Conservation (phyloP, 2,797 vertebrate genomes). For the Capromys pilorides region DNA sequence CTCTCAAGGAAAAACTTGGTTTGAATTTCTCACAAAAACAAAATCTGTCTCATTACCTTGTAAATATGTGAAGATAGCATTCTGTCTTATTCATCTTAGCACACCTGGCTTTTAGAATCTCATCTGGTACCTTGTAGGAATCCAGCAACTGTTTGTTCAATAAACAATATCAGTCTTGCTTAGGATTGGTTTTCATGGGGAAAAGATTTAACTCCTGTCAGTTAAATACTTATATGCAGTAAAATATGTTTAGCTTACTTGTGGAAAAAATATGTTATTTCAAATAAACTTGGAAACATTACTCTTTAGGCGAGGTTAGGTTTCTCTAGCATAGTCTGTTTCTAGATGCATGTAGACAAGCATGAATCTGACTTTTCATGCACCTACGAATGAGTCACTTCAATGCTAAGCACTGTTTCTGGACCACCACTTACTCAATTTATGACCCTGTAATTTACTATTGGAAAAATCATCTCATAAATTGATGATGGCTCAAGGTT, state of each 20-base stretch:
- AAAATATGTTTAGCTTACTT: constrained; percentile 16
- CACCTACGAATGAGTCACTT: constrained; percentile 42
- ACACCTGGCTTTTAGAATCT: not conserved
- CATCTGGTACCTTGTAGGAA: not conserved
- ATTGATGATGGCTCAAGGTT: constrained; percentile 64
- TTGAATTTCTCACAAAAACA: constrained; percentile 17
- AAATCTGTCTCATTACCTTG: not conserved
- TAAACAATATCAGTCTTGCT: constrained; percentile 43
- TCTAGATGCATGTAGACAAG: not conserved
- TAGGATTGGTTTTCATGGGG: constrained; percentile 30
- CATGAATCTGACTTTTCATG: not conserved
- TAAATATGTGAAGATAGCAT: not conserved
- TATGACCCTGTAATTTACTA: constrained; percentile 63
- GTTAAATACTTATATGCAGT: constrained; percentile 26
- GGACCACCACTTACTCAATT: constrained; percentile 69
- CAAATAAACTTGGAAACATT: constrained; percentile 4
- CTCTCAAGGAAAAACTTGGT: constrained; percentile 6
- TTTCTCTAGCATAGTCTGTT: not conserved
- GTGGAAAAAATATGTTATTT: not conserved
- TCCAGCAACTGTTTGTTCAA: not conserved
- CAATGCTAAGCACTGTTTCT: constrained; percentile 45
- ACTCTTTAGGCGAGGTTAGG: not conserved
- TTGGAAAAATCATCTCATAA: constrained; percentile 68
- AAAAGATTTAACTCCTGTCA: not conserved
- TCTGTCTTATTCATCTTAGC: not conserved